phyloP scores from a whole-genome alignment of 2,888 invertebrate species.

The Dione vanillae region DNA sequence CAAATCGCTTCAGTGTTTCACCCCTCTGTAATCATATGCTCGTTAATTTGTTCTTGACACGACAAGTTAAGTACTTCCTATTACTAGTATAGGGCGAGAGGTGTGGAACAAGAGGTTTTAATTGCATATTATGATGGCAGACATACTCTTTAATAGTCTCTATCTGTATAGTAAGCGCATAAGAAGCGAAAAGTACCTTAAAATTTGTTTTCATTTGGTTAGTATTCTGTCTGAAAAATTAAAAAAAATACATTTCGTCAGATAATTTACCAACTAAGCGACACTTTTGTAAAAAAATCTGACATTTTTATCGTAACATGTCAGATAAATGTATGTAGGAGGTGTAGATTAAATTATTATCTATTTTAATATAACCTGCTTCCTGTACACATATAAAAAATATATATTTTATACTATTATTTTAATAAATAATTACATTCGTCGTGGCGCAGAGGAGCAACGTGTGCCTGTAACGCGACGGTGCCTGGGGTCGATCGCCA shows the following conservation, averaged over 20 bases:
- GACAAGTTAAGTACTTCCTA: slow-evolving; percentile 33
- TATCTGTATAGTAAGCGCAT: no score
- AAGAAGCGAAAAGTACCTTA: no score
- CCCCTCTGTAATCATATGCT: slow-evolving; percentile 36
- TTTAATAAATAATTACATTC: no score
- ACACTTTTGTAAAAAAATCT: background rate
- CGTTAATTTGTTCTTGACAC: slow-evolving; percentile 33
- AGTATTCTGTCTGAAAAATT: background rate
- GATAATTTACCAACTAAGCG: background rate
- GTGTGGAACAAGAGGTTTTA: slow-evolving; percentile 8
- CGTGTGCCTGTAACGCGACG: no score
- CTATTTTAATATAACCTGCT: background rate
- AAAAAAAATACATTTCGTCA: background rate
- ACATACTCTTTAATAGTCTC: no score
- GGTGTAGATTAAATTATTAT: background rate
- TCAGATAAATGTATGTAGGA: background rate
- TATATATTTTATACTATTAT: background rate
- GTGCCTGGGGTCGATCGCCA: no score
- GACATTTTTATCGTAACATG: background rate
- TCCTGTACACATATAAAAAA: background rate
- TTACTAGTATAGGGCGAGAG: slow-evolving; percentile 33
- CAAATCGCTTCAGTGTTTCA: slow-evolving; percentile 31
- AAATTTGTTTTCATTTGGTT: no score
- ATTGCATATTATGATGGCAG: background rate
- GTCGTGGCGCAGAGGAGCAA: no score